Evolutionary conservation across 1,140 invertebrate genomes (phyloP), one percentile per base, ranked within the genome.

Genomic region (Lucilia sericata): DNA sequence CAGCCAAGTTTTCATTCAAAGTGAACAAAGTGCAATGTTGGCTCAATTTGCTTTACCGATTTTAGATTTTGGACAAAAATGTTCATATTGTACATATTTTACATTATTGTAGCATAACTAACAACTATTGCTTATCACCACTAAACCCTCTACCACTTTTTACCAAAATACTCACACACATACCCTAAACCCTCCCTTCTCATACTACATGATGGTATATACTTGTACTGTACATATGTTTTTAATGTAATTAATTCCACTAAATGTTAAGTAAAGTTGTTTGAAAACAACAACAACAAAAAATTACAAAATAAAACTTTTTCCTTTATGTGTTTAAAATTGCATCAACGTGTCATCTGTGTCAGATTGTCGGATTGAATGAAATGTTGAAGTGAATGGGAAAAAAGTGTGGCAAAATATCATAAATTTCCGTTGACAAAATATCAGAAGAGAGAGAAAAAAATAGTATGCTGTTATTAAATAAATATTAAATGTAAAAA

Each of bases 281-380:
- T 42, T 42, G 51, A 55, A 55, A 55, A 14, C 7, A 42, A 42
- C 42, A 10, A 42, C 42, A 42, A 42, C 10, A 42, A 42, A 7
- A 42, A 42, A 42, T n/a, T 8, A 60, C n/a, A 60, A 60, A 17
- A 7, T 7, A 70, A 70, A 70, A 21, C 1, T 70, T 70, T 70
- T 70, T n/a, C 65, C n/a, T 70, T 70, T 70, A 70, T 21, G 65
- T 70, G 65, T 70, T 70, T 21, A 70, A 70, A 70, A 70, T 19
- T 70, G 65, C 65, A 70, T 70, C 65, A 21, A 70, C 65, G 65
- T 70, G 65, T 70, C 65, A 70, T 70, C 65, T 70, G 65, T 70
- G 65, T 70, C 65, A 70, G 19, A 70, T 70, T 70, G 55, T 60
- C 55, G n/a, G 55, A 60, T 60, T 60, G 55, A 42, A 42, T 42